Conservation (phyloP, 2,113 vertebrate genomes). For the Oryzias javanicus region DNA sequence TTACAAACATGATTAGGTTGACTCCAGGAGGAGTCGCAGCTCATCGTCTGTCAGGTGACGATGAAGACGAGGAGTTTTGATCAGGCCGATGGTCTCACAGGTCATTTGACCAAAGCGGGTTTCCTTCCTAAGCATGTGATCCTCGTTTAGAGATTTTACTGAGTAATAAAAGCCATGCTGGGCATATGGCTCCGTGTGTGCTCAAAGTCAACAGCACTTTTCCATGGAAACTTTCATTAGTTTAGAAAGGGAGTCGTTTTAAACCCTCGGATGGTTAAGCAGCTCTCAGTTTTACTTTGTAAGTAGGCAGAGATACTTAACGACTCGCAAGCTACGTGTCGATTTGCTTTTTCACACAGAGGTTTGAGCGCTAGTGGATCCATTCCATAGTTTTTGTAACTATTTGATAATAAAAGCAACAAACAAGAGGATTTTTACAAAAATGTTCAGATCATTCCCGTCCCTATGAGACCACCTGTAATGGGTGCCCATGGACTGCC, state of each 20-base stretch:
- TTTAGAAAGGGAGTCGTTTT: constrained; percentile 21
- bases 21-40: constrained; percentile 17
- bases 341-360: not conserved
- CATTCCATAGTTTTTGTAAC: too few relatives aligned
- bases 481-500: too few relatives aligned
- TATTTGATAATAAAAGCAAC: too few relatives aligned
- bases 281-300: constrained; percentile 1
- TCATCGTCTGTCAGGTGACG: not conserved
- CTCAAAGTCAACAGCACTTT: constrained; percentile 31
- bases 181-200: constrained; percentile 41
- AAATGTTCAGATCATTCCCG: too few relatives aligned
- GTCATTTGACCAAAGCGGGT: constrained; percentile 15
- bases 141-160: constrained; percentile 43
- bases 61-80: constrained; percentile 28
- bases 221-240: constrained; percentile 52
- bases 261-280: constrained; percentile 1
- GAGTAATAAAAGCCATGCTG: constrained; percentile 41
- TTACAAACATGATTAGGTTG: constrained; percentile 6
- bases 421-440: too few relatives aligned
- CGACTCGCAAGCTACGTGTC: constrained; percentile 4
- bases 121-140: constrained; percentile 12
- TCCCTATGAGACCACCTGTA: too few relatives aligned
- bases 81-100: constrained; percentile 2
- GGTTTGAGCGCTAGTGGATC: too few relatives aligned
- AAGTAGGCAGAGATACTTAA: not conserved